These are phyloP conservation scores for Syndactyla subalaris DNA, from an alignment of 2,797 vertebrate species.

Conservation along the genomic window DNA sequence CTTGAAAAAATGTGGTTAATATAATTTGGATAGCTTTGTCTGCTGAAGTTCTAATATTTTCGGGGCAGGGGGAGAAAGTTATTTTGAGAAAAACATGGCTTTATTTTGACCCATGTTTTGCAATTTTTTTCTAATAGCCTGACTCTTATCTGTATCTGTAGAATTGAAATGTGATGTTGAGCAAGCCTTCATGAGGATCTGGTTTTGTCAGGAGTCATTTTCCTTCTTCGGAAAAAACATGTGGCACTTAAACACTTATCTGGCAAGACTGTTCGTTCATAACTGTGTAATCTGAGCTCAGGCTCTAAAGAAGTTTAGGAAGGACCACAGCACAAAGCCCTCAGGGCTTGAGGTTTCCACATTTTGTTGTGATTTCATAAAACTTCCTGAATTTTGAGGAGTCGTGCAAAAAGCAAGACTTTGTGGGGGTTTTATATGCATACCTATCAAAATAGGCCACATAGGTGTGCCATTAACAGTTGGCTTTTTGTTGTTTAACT, in stretches of 20 bases:
- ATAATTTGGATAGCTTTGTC: neutral
- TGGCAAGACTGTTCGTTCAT: neutral
- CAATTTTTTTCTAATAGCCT: neutral
- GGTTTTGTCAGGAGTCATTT: neutral
- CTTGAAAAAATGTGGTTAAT: neutral
- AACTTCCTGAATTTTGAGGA: neutral
- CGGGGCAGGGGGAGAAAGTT: rapidly evolving
- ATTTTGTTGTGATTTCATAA: neutral
- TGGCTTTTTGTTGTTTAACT: neutral
- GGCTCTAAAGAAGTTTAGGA: neutral
- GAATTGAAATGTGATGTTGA: neutral
- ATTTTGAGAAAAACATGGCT: constrained; percentile 12
- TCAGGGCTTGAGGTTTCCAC: neutral
- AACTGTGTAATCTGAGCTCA: neutral
- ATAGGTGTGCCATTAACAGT: neutral
- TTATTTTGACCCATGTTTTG: constrained; percentile 13
- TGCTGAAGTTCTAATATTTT: neutral
- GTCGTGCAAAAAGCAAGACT: neutral
- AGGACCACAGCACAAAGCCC: neutral
- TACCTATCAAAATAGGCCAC: neutral
- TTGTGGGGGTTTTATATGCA: neutral
- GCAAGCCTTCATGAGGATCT: neutral
- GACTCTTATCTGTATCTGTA: neutral
- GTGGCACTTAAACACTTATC: neutral
- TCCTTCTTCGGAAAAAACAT: neutral